phyloP scores from a whole-genome alignment of 2,888 invertebrate species.

The Odontomyia ornata region DNA sequence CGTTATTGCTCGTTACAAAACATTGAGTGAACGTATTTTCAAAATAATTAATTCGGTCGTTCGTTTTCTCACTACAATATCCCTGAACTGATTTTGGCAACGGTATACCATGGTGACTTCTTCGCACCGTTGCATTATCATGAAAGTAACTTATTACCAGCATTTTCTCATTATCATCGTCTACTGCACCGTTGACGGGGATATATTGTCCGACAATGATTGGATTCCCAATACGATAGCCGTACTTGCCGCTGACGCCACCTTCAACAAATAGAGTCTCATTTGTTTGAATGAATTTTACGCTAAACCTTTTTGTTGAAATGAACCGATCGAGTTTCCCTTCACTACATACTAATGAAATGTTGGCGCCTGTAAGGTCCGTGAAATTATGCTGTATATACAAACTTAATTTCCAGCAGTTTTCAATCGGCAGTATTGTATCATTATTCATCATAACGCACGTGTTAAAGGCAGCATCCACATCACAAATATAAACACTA shows the following conservation, averaged over 20 bases:
- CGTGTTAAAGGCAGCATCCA: neutral
- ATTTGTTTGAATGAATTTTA: conserved; percentile 53
- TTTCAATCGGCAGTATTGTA: neutral
- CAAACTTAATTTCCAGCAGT: conserved; percentile 50
- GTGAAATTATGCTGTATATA: conserved; percentile 55
- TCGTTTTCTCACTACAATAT: conserved; percentile 13
- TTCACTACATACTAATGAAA: conserved; percentile 45
- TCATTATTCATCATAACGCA: conserved; percentile 19
- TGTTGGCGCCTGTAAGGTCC: conserved; percentile 47
- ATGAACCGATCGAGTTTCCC: neutral
- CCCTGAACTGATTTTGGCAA: conserved; percentile 37
- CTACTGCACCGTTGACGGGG: conserved; percentile 52
- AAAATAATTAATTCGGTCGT: conserved; percentile 56
- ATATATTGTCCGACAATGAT: conserved; percentile 56
- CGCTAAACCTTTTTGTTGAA: conserved; percentile 49
- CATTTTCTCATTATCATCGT: conserved; percentile 49
- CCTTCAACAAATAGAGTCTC: conserved; percentile 37
- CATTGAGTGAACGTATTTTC: conserved; percentile 58
- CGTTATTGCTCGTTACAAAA: conserved; percentile 53
- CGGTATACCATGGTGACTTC: conserved; percentile 31
- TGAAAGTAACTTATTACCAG: conserved; percentile 56
- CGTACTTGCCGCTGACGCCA: conserved; percentile 56
- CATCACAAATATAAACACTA: neutral
- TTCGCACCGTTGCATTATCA: neutral
- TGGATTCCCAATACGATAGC: conserved; percentile 57